These are phyloP conservation scores for Parapristionchus giblindavisi DNA, from an alignment of 2,888 invertebrate genomes.

Conservation along the genomic window DNA sequence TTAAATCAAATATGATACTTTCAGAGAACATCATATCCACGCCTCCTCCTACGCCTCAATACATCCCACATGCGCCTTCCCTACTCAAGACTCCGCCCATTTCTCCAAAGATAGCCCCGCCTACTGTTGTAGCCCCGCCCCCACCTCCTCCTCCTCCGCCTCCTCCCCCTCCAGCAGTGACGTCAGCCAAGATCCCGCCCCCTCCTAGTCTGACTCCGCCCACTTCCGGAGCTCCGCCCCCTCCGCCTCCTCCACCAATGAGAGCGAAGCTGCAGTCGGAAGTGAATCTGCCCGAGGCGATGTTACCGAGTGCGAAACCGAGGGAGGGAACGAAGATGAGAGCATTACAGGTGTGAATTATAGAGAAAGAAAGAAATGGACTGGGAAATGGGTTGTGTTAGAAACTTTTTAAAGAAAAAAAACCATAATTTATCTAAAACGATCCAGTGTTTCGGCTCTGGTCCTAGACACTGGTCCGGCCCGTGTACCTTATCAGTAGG, in stretches of 20 bases:
- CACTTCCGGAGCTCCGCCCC: background rate
- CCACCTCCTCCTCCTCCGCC: conserved; percentile 42
- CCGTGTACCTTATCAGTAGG: no score
- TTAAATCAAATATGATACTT: no score
- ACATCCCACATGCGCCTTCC: conserved; percentile 20
- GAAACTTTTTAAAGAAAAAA: no score
- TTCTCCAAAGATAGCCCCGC: conserved; percentile 37
- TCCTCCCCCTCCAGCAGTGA: conserved; percentile 36
- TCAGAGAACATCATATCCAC: conserved; percentile 43
- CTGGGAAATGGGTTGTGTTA: no score
- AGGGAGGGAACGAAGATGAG: conserved; percentile 29
- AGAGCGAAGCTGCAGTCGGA: background rate
- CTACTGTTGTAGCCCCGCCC: conserved; percentile 34
- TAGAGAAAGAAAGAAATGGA: no score
- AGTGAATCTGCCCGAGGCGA: conserved; percentile 14
- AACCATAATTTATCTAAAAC: no score
- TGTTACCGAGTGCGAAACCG: conserved; percentile 15
- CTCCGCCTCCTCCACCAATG: conserved; percentile 28
- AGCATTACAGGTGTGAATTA: conserved; percentile 10
- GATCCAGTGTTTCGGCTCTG: no score
- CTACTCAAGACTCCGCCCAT: conserved; percentile 37
- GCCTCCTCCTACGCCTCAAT: conserved; percentile 30
- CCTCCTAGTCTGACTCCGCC: conserved; percentile 42
- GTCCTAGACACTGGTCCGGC: no score
- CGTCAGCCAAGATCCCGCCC: conserved; percentile 2